A percentile compares a stretch with the other conserved stretches of the same genome.
Evolutionary conservation across 2,888 invertebrate genomes (phyloP).

Genomic region (Nebria salina): DNA sequence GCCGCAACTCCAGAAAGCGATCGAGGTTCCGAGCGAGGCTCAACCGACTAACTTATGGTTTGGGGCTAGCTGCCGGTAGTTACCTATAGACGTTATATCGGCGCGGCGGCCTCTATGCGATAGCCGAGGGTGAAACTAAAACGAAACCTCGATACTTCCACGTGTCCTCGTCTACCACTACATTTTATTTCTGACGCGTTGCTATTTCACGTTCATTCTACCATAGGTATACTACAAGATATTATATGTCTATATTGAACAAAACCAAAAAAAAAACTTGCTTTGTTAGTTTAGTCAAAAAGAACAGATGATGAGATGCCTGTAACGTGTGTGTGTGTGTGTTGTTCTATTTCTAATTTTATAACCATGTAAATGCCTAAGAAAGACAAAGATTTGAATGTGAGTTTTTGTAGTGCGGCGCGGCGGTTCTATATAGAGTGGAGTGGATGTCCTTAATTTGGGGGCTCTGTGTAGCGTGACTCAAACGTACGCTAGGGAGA

Average conservation of each 20-base stretch:
- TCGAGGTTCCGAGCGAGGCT: neutral
- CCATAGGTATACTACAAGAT: neutral
- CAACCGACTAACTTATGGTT: slow-evolving; percentile 19
- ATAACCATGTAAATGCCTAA: slow-evolving; percentile 49
- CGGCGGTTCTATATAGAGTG: slow-evolving; percentile 37
- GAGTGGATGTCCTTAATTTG: slow-evolving; percentile 52
- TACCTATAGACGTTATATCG: slow-evolving; percentile 25
- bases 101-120: slow-evolving; percentile 10
- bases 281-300: neutral
- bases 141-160: neutral
- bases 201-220: slow-evolving; percentile 1
- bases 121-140: slow-evolving; percentile 18
- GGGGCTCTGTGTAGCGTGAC: slow-evolving; percentile 53
- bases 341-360: slow-evolving; percentile 50
- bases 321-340: neutral
- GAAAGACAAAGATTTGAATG: slow-evolving; percentile 55
- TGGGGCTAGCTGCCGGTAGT: slow-evolving; percentile 6
- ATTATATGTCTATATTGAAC: neutral
- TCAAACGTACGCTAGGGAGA: slow-evolving; percentile 49
- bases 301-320: neutral
- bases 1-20: slow-evolving; percentile 9
- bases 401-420: slow-evolving; percentile 49
- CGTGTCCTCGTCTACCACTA: neutral
- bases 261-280: neutral
- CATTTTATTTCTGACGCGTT: neutral